Evolutionary conservation across 2,797 vertebrate genomes (phyloP).

Genomic region (Gambusia yucatana): DNA sequence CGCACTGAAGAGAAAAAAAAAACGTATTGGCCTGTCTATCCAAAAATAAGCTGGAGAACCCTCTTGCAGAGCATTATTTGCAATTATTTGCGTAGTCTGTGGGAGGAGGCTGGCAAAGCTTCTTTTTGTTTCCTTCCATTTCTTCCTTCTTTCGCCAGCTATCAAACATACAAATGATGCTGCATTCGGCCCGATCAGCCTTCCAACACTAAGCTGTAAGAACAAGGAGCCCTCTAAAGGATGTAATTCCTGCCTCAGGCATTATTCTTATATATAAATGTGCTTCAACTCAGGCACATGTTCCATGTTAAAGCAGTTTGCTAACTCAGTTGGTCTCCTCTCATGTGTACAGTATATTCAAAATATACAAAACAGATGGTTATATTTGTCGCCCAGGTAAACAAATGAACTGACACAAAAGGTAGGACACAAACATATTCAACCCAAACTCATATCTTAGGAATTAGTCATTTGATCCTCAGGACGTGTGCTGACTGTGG

Average conservation of each 20-base stretch:
- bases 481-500: slow-evolving; percentile 14
- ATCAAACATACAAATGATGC: slow-evolving; percentile 40
- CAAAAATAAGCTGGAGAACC: slow-evolving; percentile 9
- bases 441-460: background rate
- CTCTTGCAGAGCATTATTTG: slow-evolving; percentile 30
- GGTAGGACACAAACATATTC: background rate
- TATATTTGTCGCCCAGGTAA: background rate
- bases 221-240: slow-evolving; percentile 42
- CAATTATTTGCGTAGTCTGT: slow-evolving; percentile 19
- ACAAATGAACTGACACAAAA: background rate
- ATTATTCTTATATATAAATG: slow-evolving; percentile 21
- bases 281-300: slow-evolving; percentile 27
- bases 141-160: slow-evolving; percentile 27
- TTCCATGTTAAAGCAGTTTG: slow-evolving; percentile 29
- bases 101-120: slow-evolving; percentile 25
- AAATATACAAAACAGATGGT: slow-evolving; percentile 12
- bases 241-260: slow-evolving; percentile 39
- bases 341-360: slow-evolving; percentile 9
- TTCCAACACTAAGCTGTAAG: slow-evolving; percentile 30
- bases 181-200: slow-evolving; percentile 30
- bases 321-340: slow-evolving; percentile 43
- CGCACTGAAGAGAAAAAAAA: background rate
- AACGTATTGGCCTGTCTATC: background rate
- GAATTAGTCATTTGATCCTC: slow-evolving; percentile 1
- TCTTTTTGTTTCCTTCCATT: slow-evolving; percentile 13